phyloP scores from a whole-genome alignment of 2,888 invertebrate genomes.

The Drosophila emarginata region DNA sequence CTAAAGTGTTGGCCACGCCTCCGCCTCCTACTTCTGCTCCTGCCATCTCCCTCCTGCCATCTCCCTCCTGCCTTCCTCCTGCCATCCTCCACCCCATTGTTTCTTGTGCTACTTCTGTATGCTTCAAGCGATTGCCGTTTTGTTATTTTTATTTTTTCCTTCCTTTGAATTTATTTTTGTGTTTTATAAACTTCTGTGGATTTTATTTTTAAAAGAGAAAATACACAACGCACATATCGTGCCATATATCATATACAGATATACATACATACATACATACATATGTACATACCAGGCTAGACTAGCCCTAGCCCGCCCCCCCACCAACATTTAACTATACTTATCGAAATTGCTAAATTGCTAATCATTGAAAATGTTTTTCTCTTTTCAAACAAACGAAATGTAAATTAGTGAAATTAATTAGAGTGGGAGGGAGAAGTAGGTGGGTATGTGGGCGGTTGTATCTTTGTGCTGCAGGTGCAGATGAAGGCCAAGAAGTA shows the following conservation, averaged over 20 bases:
- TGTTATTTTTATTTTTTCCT: slow-evolving; percentile 66
- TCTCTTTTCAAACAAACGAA: slow-evolving; percentile 58
- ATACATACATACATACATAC: slow-evolving; percentile 21
- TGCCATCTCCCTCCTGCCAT: not conserved
- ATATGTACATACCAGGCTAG: slow-evolving; percentile 9
- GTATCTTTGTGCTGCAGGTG: not conserved
- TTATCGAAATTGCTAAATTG: slow-evolving; percentile 17
- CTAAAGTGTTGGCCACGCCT: slow-evolving; percentile 42
- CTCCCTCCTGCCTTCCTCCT: not conserved
- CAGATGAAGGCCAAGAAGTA: slow-evolving; percentile 21
- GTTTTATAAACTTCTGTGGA: slow-evolving; percentile 74
- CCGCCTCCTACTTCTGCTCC: not conserved
- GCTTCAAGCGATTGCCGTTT: slow-evolving; percentile 56
- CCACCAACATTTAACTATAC: not conserved
- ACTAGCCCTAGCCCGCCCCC: not conserved
- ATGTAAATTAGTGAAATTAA: slow-evolving; percentile 64
- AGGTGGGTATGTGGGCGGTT: slow-evolving; percentile 3
- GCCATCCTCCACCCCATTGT: not conserved
- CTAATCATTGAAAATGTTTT: slow-evolving; percentile 40
- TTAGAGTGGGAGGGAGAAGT: slow-evolving; percentile 20
- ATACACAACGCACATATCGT: slow-evolving; percentile 16
- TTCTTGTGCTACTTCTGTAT: slow-evolving; percentile 35
- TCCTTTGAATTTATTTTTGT: slow-evolving; percentile 77
- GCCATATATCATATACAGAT: not conserved
- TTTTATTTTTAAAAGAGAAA: slow-evolving; percentile 68